Conservation (phyloP, 2,888 invertebrate genomes). For the Stratiomys singularior region DNA sequence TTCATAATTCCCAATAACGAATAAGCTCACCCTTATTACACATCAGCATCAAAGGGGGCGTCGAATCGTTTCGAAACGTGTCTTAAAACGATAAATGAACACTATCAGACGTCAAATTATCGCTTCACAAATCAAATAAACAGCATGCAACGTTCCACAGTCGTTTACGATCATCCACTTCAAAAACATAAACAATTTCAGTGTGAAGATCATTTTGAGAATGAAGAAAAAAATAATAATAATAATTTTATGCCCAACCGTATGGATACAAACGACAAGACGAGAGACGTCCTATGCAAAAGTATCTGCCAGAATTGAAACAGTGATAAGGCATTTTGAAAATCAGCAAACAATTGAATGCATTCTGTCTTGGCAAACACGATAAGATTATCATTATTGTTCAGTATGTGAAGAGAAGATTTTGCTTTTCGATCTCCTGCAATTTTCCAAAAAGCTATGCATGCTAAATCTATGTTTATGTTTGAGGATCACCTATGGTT, state of each 20-base stretch:
- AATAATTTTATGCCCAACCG: background rate
- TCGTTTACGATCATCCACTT: conserved; percentile 15
- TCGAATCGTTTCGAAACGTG: conserved; percentile 14
- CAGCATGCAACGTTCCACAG: conserved; percentile 25
- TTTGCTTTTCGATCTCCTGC: no score
- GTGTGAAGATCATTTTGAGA: conserved; percentile 12
- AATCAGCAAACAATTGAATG: background rate
- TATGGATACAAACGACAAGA: background rate
- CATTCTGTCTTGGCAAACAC: background rate
- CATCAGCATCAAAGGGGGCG: conserved; percentile 29
- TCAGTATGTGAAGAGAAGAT: no score
- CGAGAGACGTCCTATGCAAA: no score
- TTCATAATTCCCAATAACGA: conserved; percentile 10
- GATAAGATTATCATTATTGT: no score
- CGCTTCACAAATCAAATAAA: conserved; percentile 46
- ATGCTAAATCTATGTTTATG: no score
- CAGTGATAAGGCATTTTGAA: background rate
- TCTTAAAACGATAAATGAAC: conserved; percentile 34
- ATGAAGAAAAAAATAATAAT: no score
- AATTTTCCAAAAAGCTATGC: no score
- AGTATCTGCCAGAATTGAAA: background rate
- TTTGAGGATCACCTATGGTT: no score
- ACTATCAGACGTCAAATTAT: conserved; percentile 39
- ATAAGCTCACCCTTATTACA: background rate
- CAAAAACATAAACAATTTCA: conserved; percentile 23